Conservation (phyloP, 2,888 invertebrate genomes). For the Malacosoma neustria region DNA sequence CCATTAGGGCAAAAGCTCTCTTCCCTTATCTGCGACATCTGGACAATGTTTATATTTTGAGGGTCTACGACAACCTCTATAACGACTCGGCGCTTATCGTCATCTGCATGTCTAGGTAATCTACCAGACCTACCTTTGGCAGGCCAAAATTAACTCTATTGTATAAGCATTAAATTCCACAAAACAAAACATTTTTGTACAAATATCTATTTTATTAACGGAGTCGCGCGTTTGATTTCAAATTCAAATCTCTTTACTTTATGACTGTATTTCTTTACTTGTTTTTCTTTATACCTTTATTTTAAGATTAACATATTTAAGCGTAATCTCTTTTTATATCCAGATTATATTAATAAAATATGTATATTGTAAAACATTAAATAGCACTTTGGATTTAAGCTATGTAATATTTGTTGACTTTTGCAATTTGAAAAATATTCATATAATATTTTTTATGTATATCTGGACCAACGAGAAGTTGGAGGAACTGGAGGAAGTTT, state of each 20-base stretch:
- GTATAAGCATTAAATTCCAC: constrained; percentile 22
- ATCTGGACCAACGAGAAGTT: too few relatives aligned
- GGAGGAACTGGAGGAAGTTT: too few relatives aligned
- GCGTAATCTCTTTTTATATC: neutral
- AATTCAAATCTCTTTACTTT: neutral
- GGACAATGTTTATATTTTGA: constrained; percentile 71
- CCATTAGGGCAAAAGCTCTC: constrained; percentile 67
- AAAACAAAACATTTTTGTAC: constrained; percentile 22
- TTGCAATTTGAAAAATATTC: too few relatives aligned
- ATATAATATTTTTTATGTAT: too few relatives aligned
- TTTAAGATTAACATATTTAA: neutral
- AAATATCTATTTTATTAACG: constrained; percentile 4
- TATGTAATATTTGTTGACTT: too few relatives aligned
- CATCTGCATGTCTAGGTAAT: constrained; percentile 63
- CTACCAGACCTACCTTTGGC: constrained; percentile 25
- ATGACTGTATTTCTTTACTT: neutral
- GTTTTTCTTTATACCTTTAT: neutral
- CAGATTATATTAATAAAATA: too few relatives aligned
- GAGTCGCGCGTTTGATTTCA: neutral
- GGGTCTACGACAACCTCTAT: constrained; percentile 67
- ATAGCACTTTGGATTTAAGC: too few relatives aligned
- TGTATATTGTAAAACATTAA: too few relatives aligned
- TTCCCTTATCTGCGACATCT: constrained; percentile 68
- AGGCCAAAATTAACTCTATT: constrained; percentile 33
- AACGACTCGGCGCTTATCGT: constrained; percentile 64